A percentile compares a stretch with the other conserved stretches of the same genome.
Conservation (phyloP, 2,113 vertebrate species). For the Varanus komodoensis region DNA sequence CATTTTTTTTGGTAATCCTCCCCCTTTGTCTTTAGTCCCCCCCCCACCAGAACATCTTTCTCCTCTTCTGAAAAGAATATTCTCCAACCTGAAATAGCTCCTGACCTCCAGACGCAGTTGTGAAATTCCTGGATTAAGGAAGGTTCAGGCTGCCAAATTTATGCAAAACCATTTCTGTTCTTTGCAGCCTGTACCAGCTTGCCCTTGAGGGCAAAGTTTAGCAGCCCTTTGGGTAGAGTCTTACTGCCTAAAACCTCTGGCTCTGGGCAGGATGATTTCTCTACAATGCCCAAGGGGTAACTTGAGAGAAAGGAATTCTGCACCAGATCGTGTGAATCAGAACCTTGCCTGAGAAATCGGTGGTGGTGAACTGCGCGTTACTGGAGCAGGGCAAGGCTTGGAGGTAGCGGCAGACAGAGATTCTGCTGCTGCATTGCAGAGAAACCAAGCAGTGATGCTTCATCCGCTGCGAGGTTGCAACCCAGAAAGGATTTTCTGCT, state of each 20-base stretch:
- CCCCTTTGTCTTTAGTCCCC: too few species aligned
- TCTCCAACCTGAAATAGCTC: too few species aligned
- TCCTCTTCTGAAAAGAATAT: too few species aligned
- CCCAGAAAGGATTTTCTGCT: neutral
- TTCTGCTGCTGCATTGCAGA: conserved; percentile 21
- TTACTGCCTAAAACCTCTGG: neutral
- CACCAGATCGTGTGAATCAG: too few species aligned
- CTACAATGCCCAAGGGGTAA: neutral
- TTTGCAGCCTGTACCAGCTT: neutral
- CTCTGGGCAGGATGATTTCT: neutral
- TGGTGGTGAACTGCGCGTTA: neutral
- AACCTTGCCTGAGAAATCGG: neutral
- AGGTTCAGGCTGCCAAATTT: too few species aligned
- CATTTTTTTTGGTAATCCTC: too few species aligned
- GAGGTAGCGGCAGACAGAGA: neutral
- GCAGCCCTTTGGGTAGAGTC: neutral
- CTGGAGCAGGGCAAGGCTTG: neutral
- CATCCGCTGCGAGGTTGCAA: neutral
- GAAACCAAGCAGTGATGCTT: neutral
- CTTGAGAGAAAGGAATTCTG: neutral
- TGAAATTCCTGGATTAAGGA: too few species aligned
- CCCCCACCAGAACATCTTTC: too few species aligned
- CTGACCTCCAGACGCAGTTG: too few species aligned
- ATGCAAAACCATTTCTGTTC: neutral
- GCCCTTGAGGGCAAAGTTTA: neutral